Evolutionary conservation across 2,888 invertebrate genomes (phyloP).

Genomic region (Eudemis profundana): DNA sequence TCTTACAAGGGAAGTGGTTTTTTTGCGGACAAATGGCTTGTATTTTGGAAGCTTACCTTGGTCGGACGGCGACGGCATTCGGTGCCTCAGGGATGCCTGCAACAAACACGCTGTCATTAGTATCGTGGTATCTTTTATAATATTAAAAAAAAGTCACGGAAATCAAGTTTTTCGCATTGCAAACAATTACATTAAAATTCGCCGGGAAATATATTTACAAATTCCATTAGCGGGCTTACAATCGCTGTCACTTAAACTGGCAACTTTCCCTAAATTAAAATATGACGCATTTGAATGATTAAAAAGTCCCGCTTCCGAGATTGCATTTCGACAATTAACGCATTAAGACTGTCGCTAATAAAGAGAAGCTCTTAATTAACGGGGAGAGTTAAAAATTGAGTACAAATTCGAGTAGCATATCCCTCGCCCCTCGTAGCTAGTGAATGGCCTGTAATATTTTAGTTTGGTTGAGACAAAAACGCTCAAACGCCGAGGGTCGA

Average conservation of each 20-base stretch:
- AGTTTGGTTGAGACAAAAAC: slow-evolving; percentile 84
- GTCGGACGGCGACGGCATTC: slow-evolving; percentile 75
- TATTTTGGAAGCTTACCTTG: slow-evolving; percentile 66
- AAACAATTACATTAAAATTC: slow-evolving; percentile 37
- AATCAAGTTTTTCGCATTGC: neutral
- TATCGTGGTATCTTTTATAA: slow-evolving; percentile 1
- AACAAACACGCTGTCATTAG: slow-evolving; percentile 60
- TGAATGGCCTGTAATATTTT: slow-evolving; percentile 85
- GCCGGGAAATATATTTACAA: slow-evolving; percentile 56
- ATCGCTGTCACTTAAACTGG: slow-evolving; percentile 53
- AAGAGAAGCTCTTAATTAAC: slow-evolving; percentile 84
- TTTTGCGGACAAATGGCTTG: slow-evolving; percentile 56
- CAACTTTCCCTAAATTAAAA: slow-evolving; percentile 72
- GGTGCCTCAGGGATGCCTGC: slow-evolving; percentile 77
- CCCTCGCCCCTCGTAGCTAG: slow-evolving; percentile 71
- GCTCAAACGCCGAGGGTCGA: slow-evolving; percentile 63
- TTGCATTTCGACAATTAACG: slow-evolving; percentile 85
- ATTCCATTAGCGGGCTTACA: slow-evolving; percentile 66
- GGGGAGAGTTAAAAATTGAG: slow-evolving; percentile 84
- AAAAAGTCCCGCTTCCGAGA: slow-evolving; percentile 76
- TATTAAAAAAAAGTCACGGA: neutral
- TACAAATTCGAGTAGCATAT: slow-evolving; percentile 84
- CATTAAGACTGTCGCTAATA: slow-evolving; percentile 83
- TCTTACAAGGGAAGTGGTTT: slow-evolving; percentile 68
- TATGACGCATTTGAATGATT: slow-evolving; percentile 79